A percentile compares a stretch with the other conserved stretches of the same genome.
These are phyloP conservation scores for Knipowitschia caucasica DNA, from an alignment of 2,797 vertebrate genomes.

Conservation along the genomic window DNA sequence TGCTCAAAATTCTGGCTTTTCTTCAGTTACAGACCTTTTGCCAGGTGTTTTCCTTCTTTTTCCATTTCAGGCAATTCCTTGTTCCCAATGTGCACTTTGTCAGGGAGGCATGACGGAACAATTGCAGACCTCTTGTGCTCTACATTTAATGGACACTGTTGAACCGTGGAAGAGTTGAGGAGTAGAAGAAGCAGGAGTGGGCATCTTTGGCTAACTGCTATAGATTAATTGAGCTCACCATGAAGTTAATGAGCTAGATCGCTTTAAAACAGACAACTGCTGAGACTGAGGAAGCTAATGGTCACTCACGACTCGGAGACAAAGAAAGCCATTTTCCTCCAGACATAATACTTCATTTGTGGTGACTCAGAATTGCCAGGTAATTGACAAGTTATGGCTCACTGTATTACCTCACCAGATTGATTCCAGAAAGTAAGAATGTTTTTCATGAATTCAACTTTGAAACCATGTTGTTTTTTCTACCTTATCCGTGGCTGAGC, in stretches of 20 bases:
- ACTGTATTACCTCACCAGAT: slow-evolving; percentile 37
- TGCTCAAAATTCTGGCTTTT: no score
- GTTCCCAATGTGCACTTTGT: slow-evolving; percentile 14
- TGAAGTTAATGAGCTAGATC: slow-evolving; percentile 76
- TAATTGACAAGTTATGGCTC: slow-evolving; percentile 54
- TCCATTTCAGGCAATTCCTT: background rate
- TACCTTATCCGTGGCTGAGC: no score
- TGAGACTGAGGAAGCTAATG: slow-evolving; percentile 70
- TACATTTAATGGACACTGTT: slow-evolving; percentile 35
- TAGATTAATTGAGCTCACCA: slow-evolving; percentile 76
- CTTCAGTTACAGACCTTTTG: background rate
- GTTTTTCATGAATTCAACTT: background rate
- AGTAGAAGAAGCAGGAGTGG: slow-evolving; percentile 52
- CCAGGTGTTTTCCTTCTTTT: background rate
- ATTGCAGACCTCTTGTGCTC: slow-evolving; percentile 1
- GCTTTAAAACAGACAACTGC: slow-evolving; percentile 69
- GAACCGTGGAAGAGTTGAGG: slow-evolving; percentile 27
- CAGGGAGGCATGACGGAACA: slow-evolving; percentile 18
- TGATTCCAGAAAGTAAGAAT: slow-evolving; percentile 25
- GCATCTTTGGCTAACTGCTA: slow-evolving; percentile 72
- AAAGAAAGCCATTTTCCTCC: slow-evolving; percentile 46
- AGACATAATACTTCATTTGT: slow-evolving; percentile 49
- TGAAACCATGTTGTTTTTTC: background rate
- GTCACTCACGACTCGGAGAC: slow-evolving; percentile 43
- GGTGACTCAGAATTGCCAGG: slow-evolving; percentile 34